Conservation (phyloP, 2,113 vertebrate species). For the Variabilichromis moorii region DNA sequence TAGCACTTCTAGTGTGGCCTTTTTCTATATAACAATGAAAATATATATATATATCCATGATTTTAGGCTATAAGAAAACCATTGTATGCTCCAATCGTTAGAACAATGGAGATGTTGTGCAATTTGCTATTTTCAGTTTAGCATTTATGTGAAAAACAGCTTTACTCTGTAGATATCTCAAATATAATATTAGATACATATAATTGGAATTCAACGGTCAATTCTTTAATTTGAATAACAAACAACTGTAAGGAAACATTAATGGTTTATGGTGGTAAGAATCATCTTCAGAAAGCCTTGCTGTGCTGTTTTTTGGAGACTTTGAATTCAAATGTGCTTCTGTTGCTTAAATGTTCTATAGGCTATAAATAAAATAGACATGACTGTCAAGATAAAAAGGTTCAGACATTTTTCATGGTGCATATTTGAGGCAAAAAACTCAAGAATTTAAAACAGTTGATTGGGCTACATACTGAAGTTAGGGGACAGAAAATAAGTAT, state of each 20-base stretch:
- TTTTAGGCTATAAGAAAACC: neutral
- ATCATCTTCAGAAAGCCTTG: neutral
- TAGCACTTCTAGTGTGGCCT: too few species aligned
- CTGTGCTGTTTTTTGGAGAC: neutral
- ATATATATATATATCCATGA: neutral
- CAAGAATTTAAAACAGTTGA: neutral
- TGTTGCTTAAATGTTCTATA: neutral
- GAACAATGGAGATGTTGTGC: neutral
- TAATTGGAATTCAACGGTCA: neutral
- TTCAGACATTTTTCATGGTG: neutral
- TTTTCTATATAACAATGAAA: too few species aligned
- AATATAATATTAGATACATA: neutral
- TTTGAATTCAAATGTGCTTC: neutral
- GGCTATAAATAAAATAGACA: neutral
- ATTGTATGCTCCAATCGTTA: neutral
- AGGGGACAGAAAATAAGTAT: neutral
- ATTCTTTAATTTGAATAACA: neutral
- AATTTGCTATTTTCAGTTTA: accelerated
- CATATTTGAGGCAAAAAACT: neutral
- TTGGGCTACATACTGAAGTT: neutral
- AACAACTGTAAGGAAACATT: neutral
- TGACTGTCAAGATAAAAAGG: accelerated
- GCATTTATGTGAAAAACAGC: neutral
- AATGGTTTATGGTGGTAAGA: neutral
- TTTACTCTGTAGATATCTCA: neutral